Percentiles rank a stretch among this genome's conserved stretches.
phyloP scores from a whole-genome alignment of 2,113 vertebrate genomes.

The Myrmecophaga tridactyla region DNA sequence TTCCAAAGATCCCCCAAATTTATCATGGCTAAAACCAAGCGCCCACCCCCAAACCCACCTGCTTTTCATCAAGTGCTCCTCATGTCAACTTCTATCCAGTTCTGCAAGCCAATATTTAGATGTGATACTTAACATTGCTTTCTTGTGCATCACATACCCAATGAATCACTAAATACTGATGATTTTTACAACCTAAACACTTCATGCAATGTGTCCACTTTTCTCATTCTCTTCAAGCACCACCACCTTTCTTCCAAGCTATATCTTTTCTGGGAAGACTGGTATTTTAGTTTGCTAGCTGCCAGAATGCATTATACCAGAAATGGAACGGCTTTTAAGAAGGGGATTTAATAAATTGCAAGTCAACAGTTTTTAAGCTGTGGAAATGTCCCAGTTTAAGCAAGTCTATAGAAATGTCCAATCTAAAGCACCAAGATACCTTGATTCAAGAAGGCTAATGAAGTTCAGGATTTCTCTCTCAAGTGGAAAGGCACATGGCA shows the following conservation, averaged over 20 bases:
- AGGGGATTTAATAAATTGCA: no score
- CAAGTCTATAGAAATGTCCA: no score
- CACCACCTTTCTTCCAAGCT: background rate
- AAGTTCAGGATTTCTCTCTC: no score
- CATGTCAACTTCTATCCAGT: background rate
- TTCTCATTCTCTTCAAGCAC: background rate
- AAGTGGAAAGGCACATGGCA: no score
- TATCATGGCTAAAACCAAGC: background rate
- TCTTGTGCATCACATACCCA: background rate
- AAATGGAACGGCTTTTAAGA: no score
- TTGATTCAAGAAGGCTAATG: no score
- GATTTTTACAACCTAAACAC: background rate
- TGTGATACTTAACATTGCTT: background rate
- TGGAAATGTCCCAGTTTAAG: no score
- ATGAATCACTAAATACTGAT: background rate
- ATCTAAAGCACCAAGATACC: no score
- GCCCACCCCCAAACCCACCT: background rate
- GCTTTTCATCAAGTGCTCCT: background rate
- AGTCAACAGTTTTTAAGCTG: no score
- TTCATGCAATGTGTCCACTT: background rate
- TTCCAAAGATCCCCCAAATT: background rate
- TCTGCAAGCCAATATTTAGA: background rate
- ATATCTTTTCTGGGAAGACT: background rate
- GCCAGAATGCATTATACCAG: no score
- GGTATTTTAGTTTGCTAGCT: no score